Evolutionary conservation across 2,113 vertebrate species (phyloP), one percentile per base, ranked within the genome.

Genomic region (Perca flavescens): DNA sequence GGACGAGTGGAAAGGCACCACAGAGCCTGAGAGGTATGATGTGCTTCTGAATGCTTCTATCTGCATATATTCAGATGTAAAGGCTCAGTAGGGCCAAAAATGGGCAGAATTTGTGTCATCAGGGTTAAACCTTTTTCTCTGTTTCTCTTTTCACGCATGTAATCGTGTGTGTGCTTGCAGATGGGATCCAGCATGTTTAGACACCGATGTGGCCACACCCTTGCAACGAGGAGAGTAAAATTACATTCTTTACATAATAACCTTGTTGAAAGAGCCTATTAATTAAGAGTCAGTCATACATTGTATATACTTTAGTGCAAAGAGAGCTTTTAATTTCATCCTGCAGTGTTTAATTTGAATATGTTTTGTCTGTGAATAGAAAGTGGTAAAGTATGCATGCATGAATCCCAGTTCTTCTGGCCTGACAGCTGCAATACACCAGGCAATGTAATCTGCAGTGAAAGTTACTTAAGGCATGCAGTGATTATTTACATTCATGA

Each of bases 101-200:
- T 22, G 17, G 64, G 22, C 12, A 21, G 12, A 74, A 52, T 54
- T 36, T 19, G 13, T 50, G 19, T 61, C 5, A 64, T 8, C n/a
- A n/a, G 36, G 57, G 46, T 71, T 74, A 14, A 56, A 62, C 31
- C 3, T 57, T 21, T 58, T 60, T 54, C 56, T 68, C 28, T 67
- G 6, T 65, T 13, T 56, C 12, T 63, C 61, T 56, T 47, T 43
- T 25, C 43, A 0, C 17, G 16, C 15, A 10, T 78, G 50, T 82
- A 60, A 14, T 52, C 11, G 8, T 76, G 69, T 68, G 79, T 60
- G 56, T 83, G 53, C 76, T 66, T 90, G 79, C 85, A 89, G 88
- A 89, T 77, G 81, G 80, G 86, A 86, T 76, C 75, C 85, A 46
- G 70, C 86, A 61, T 89, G 86, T 88, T 85, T 43, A 84, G 79